Evolutionary conservation across 1,140 invertebrate genomes (phyloP), one percentile per base, ranked within the genome.

Genomic region (Drosophila sturtevanti): DNA sequence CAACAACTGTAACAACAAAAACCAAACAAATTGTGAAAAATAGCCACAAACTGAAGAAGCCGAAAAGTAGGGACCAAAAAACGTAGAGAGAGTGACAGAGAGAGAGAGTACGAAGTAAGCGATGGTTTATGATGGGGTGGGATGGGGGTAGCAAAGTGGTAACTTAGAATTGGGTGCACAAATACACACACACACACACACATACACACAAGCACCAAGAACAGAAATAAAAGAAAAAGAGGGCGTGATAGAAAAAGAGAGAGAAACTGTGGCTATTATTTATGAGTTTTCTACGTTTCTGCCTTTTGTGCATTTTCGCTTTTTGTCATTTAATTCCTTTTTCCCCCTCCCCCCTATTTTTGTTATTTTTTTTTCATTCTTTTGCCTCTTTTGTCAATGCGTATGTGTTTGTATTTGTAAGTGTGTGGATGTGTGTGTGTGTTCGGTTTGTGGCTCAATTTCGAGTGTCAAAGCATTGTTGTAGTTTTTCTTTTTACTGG

Each of bases 251-350:
- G 14, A 38, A 12, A 18, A 37, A 22, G 34, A 4, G 18, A 16
- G 18, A 41, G 35, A 10, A 9, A 38, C 55, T 54, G 54, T 68
- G 70, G 76, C 70, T 75, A 86, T 86, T 86, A 86, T 86, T 86
- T 86, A 86, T 86, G 81, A 79, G 74, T 79, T 87, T 86, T 72
- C 67, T 86, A 86, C 82, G 81, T 86, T 85, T 69, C 66, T 78
- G 77, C 76, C 66, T 77, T 85, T 80, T 86, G 81, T 86, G 81
- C 81, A 81, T 75, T 86, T 78, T 75, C 68, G 72, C 69, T 63
- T 81, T 81, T 78, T 86, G 81, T 63, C 77, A 78, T 86, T 86
- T 81, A 77, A 81, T 76, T 79, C 84, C 63, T 66, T 65, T 27
- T 37, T n/a, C 11, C 21, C 4, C 7, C 27, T 7, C 27, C 6